Evolutionary conservation across 2,888 invertebrate genomes (phyloP), one percentile per base, ranked within the genome.

Genomic region (Vanessa cardui): DNA sequence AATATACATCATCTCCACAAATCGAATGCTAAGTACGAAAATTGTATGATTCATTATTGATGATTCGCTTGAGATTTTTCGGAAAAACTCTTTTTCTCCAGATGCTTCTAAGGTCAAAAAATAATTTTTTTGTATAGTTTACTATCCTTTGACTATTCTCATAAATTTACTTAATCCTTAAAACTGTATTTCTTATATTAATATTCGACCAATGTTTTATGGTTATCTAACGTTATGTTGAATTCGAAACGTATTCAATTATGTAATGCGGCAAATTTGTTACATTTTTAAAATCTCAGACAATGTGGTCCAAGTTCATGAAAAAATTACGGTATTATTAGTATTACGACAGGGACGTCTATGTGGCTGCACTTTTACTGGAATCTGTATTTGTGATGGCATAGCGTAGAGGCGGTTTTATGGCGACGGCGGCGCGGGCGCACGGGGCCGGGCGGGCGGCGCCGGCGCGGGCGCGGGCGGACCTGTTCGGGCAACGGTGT

Each of bases 401-500:
- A 65, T 72, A 71, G 71, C 75, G 74, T 71, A 66, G 73, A 72
- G 79, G 76, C 76, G 77, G 80, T 77, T 75, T 71, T 76, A 77
- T 68, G 74, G 82, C 84, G 83, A 83, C 82, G 81, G 83, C 83
- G 84, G 85, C 80, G 78, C 75, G 71, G 76, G 79, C 76, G 78
- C 83, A 80, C 80, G 81, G 78, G 81, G 80, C 80, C 81, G 83
- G 81, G 85, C 84, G 83, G 82, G 83, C 83, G 80, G 83, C 82
- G 85, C 81, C 82, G 84, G 88, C 85, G 89, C 87, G 83, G 83
- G 83, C 82, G 85, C 82, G 91, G 91, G 90, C 89, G 89, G 90
- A 89, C 90, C 90, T 86, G 90, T 87, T 83, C 89, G 79, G 87
- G 87, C 93, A 91, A 90, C 91, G 90, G 90, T 92, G 91, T 86